These are phyloP conservation scores for Scaptomyza flava DNA, from an alignment of 2,888 invertebrate species.

Conservation along the genomic window DNA sequence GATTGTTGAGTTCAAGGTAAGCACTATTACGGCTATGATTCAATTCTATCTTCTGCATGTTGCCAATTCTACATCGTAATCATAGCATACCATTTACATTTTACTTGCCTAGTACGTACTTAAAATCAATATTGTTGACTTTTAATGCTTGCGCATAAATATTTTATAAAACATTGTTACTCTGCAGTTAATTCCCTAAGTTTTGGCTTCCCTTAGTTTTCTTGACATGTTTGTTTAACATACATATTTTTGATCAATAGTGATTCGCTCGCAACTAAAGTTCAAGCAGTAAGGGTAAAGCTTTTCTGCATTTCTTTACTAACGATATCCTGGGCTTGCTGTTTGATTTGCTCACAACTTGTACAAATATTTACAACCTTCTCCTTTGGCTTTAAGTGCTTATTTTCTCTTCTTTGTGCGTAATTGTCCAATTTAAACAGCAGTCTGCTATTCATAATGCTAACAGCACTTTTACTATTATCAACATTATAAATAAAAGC, in stretches of 20 bases:
- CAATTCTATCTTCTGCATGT: slow-evolving; percentile 11
- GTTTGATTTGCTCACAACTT: slow-evolving; percentile 32
- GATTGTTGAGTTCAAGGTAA: slow-evolving; percentile 93
- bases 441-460: slow-evolving; percentile 50
- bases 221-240: too few relatives aligned
- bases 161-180: too few relatives aligned
- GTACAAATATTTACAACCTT: slow-evolving; percentile 53
- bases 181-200: not conserved
- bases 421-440: not conserved
- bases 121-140: not conserved
- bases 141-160: not conserved
- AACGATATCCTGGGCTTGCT: slow-evolving; percentile 34
- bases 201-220: too few relatives aligned
- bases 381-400: not conserved
- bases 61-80: not conserved
- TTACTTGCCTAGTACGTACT: not conserved
- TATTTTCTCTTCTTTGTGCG: not conserved
- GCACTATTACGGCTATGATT: slow-evolving; percentile 36
- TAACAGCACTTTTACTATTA: slow-evolving; percentile 21
- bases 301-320: slow-evolving; percentile 4
- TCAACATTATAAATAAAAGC: slow-evolving; percentile 60
- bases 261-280: not conserved
- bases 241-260: not conserved
- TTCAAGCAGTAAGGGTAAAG: slow-evolving; percentile 1
- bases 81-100: not conserved